Evolutionary conservation across 2,888 invertebrate genomes (phyloP).

Genomic region (Cenopis cana): DNA sequence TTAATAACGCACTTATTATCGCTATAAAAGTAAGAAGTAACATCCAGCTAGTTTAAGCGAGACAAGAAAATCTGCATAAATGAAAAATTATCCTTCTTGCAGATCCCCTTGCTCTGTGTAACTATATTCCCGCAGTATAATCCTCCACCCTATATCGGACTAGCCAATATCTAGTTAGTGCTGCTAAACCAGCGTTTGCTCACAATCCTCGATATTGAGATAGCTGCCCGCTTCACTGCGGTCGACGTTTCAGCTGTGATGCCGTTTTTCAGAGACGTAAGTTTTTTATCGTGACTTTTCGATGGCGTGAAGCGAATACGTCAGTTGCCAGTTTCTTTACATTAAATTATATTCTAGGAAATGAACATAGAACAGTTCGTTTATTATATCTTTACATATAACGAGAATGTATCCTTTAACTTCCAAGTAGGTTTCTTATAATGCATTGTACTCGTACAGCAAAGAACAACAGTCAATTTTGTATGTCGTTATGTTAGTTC

Average conservation of each 20-base stretch:
- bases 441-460: too few species aligned
- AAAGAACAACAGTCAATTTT: too few species aligned
- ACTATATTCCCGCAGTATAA: slow-evolving; percentile 64
- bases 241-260: slow-evolving; percentile 43
- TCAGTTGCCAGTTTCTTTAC: not conserved
- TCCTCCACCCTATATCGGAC: slow-evolving; percentile 66
- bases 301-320: not conserved
- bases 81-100: slow-evolving; percentile 5
- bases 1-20: too few species aligned
- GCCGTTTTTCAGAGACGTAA: slow-evolving; percentile 37
- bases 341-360: not conserved
- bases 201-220: slow-evolving; percentile 60
- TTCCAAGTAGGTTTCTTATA: too few species aligned
- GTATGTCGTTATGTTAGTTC: too few species aligned
- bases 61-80: not conserved
- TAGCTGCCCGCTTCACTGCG: slow-evolving; percentile 47
- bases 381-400: too few species aligned
- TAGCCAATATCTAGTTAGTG: slow-evolving; percentile 72
- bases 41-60: not conserved
- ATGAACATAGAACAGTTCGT: too few species aligned
- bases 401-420: too few species aligned
- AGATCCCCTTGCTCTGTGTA: slow-evolving; percentile 47
- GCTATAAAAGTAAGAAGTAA: too few species aligned
- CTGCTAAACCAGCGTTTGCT: slow-evolving; percentile 62
- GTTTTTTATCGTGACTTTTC: slow-evolving; percentile 12